A percentile compares a stretch with the other conserved stretches of the same genome.
Evolutionary conservation across 2,113 vertebrate genomes (phyloP).

Genomic region (Cinclus cinclus): DNA sequence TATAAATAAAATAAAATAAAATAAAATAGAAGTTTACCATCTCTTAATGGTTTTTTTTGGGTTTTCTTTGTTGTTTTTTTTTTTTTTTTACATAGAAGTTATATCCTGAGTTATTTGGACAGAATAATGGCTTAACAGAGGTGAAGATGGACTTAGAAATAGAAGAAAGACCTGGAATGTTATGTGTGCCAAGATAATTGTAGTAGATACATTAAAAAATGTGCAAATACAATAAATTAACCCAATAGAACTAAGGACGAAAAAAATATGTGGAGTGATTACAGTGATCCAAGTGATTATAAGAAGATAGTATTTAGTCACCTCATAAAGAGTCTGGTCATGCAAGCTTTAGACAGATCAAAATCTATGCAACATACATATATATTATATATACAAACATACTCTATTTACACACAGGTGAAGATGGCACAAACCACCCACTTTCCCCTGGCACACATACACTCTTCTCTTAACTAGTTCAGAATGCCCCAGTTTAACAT

Average conservation of each 20-base stretch:
- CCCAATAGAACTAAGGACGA: background rate
- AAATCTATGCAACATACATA: background rate
- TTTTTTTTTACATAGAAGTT: background rate
- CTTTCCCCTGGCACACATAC: fast-evolving
- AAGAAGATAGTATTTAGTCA: background rate
- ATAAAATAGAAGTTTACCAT: background rate
- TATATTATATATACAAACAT: fast-evolving
- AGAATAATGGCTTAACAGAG: background rate
- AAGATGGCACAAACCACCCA: background rate
- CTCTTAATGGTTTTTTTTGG: background rate
- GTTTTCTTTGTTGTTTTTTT: no score
- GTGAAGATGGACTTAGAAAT: background rate
- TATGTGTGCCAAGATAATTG: background rate
- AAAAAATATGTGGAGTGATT: background rate
- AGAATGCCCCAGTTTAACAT: background rate
- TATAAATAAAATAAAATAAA: background rate
- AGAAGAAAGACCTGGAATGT: background rate
- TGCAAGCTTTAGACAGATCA: background rate
- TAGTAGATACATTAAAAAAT: background rate
- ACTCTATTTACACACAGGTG: background rate
- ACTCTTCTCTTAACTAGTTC: background rate
- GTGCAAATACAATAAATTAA: background rate
- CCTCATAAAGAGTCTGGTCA: background rate
- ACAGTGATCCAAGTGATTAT: background rate
- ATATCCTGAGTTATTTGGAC: background rate